Base-by-base conservation (phyloP, 2,113 vertebrate genomes). In the Colistium nudipinnis region DNA sequence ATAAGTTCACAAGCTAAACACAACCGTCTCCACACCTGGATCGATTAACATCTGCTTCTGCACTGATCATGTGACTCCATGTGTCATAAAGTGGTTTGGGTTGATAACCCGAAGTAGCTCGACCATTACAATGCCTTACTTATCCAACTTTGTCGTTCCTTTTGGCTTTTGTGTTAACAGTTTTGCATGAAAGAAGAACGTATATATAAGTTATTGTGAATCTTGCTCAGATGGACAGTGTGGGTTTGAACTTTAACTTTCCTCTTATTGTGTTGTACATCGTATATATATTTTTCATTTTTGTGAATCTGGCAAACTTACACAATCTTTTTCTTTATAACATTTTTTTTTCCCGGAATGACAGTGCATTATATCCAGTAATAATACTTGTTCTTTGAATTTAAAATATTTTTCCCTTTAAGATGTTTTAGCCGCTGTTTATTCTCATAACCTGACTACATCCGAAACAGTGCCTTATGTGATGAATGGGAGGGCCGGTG, bases 41-140 rank as follows among this genome's bases (percentile, higher is more conserved):
- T 4, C 11, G 61, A 27, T 39, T 25, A 55, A 55, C 30, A 31
- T 62, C 62, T 83, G 80, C 78, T 71, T 82, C 53, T 65, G 60
- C 81, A 33, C 70, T 72, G 75, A 62, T 70, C 69, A 76, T 56
- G 54, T 54, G 76, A 83, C 82, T 80, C 47, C 49, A 36, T 76
- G 60, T 30, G 43, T 72, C 47, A 24, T 47, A 54, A 74, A 75
- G 57, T 51, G 73, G 55, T 80, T 80, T 56, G 57, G 71, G 71
- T 82, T 73, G 43, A 78, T 61, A 60, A 85, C 67, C 73, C 80
- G 80, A 75, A 71, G 82, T 87, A 91, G 85, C 86, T 74, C 70
- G 72, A 89, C 81, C 82, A 80, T 90, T 84, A 35, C 63, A 85
- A 87, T 89, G 90, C 92, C 91, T 91, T 93, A 93, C 77, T 83